phyloP scores from a whole-genome alignment of 2,888 invertebrate genomes.

The Spodoptera exigua region DNA sequence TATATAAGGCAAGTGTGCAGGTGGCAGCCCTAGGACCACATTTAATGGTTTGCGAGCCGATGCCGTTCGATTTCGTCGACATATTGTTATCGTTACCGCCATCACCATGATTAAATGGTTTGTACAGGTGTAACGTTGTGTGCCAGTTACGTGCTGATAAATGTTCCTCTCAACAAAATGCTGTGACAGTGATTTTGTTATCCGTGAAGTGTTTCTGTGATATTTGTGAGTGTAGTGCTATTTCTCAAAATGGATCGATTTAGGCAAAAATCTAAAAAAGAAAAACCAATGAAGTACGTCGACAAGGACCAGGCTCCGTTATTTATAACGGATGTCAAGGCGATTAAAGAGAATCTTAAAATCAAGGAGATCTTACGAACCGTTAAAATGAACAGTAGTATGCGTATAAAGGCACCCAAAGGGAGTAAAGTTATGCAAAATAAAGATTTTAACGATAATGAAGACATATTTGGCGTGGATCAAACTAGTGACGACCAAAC shows the following conservation, averaged over 20 bases:
- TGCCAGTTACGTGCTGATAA: conserved; percentile 68
- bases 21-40: conserved; percentile 36
- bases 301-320: conserved; percentile 70
- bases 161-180: conserved; percentile 58
- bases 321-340: conserved; percentile 77
- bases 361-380: conserved; percentile 82
- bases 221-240: conserved; percentile 33
- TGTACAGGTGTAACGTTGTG: conserved; percentile 78
- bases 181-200: conserved; percentile 50
- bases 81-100: conserved; percentile 75
- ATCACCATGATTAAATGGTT: conserved; percentile 76
- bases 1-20: conserved; percentile 40
- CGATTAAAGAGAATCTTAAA: conserved; percentile 81
- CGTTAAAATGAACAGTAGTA: conserved; percentile 84
- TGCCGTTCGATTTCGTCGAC: conserved; percentile 64
- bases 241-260: conserved; percentile 74
- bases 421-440: conserved; percentile 80
- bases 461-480: conserved; percentile 69
- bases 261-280: conserved; percentile 77
- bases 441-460: conserved; percentile 76
- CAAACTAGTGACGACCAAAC: conserved; percentile 35
- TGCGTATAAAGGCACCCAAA: conserved; percentile 79
- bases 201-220: conserved; percentile 45
- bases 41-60: conserved; percentile 60
- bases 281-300: conserved; percentile 69